Base-by-base conservation (phyloP, 2,888 invertebrate genomes). In the Scaptodrosophila latifasciaeformis region DNA sequence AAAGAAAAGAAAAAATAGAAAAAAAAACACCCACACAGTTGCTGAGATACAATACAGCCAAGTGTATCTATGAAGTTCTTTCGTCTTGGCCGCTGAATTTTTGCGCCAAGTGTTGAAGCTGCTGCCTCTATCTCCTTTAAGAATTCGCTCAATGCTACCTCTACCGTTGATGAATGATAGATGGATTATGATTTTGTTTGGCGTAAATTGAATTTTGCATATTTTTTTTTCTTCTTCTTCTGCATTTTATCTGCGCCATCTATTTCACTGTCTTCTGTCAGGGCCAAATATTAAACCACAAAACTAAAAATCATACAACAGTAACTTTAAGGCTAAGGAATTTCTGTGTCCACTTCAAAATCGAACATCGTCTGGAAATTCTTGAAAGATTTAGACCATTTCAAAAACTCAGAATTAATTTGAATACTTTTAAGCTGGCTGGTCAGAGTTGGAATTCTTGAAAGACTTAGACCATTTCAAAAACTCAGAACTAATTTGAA, bases 131-230 rank as follows among this genome's bases (percentile, higher is more conserved):
- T 5, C 24, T 24, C 24, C 24, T 7, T 24, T 24, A 24, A n/a
- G n/a, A n/a, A 17, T 9, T 29, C 17, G 31, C 67, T 54, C 1
- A 31, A n/a, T 24, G 43, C 54, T 27, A 10, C 53, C n/a, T 21
- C 35, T 65, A 67, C 70, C 78, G 69, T 74, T 77, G 81, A 79
- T 79, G 77, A 75, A 77, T 79, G 69, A 70, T 74, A 70, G 77
- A 69, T 75, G 78, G 80, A 76, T 75, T 80, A 75, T 76, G 78
- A 78, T 77, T 79, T 79, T 81, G 77, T 79, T 80, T 81, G 81
- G 70, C 75, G 77, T 72, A 81, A 79, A 80, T 80, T 80, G 81
- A 80, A 80, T 80, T 80, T 80, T 62, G 63, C 62, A 66, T 69
- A 62, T 71, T 65, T 69, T 61, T 62, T n/a, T 18, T 59, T 65